These are phyloP conservation scores for Griposia aprilina DNA, from an alignment of 2,888 invertebrate genomes.

Conservation along the genomic window DNA sequence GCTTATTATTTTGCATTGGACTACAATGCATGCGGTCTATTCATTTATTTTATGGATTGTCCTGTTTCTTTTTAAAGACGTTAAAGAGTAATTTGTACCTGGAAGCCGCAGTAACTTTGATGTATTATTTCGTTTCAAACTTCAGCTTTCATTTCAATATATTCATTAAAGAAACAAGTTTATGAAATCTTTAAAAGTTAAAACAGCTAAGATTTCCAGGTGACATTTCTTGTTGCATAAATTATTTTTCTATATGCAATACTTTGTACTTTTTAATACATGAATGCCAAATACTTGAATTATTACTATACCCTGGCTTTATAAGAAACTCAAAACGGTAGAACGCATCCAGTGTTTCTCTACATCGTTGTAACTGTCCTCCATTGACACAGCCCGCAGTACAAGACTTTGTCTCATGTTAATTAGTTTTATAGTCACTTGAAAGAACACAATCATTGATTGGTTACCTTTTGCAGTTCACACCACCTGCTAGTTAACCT, in stretches of 20 bases:
- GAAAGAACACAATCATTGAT: slow-evolving; percentile 58
- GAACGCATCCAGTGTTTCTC: slow-evolving; percentile 24
- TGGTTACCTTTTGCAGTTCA: slow-evolving; percentile 52
- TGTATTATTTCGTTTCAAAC: slow-evolving; percentile 3
- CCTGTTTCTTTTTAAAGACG: slow-evolving; percentile 27
- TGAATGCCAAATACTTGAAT: background rate
- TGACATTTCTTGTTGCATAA: background rate
- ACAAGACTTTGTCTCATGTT: slow-evolving; percentile 48
- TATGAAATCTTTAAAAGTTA: background rate
- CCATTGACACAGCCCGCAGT: background rate
- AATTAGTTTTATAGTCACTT: slow-evolving; percentile 63
- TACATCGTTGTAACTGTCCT: slow-evolving; percentile 9
- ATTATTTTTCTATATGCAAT: background rate
- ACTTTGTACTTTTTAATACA: background rate
- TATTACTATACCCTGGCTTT: background rate
- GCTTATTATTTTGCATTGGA: slow-evolving; percentile 54
- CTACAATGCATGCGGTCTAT: slow-evolving; percentile 33
- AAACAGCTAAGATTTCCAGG: background rate
- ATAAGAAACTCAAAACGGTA: background rate
- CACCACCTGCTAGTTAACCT: slow-evolving; percentile 60
- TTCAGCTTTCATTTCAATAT: background rate
- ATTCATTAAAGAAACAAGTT: background rate
- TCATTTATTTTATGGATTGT: slow-evolving; percentile 44
- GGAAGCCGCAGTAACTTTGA: slow-evolving; percentile 6
- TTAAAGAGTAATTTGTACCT: slow-evolving; percentile 21